These are phyloP conservation scores for Pyrrhia umbra DNA, from an alignment of 2,888 invertebrate genomes.

Conservation along the genomic window DNA sequence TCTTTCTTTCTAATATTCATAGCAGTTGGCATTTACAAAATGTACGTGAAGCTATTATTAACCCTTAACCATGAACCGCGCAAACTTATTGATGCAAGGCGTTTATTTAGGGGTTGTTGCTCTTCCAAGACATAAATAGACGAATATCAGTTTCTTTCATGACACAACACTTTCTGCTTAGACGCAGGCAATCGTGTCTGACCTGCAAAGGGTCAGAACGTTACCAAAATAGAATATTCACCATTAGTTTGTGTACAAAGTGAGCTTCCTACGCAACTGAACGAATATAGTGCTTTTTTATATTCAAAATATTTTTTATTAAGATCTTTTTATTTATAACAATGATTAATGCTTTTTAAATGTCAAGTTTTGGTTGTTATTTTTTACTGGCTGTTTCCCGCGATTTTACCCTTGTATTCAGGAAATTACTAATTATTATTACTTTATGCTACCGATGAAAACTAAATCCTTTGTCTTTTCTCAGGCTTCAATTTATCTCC, in stretches of 20 bases:
- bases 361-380: not conserved
- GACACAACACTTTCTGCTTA: constrained; percentile 21
- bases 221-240: constrained; percentile 32
- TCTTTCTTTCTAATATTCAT: not conserved
- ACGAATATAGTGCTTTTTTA: constrained; percentile 3
- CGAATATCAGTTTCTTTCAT: constrained; percentile 21
- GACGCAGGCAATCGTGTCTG: constrained; percentile 2
- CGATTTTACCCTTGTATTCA: no score
- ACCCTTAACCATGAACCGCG: not conserved
- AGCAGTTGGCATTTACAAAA: not conserved
- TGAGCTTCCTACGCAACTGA: constrained; percentile 5
- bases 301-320: not conserved
- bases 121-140: constrained; percentile 20
- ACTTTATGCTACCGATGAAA: no score
- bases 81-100: constrained; percentile 4
- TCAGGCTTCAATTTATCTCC: no score
- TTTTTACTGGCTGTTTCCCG: not conserved
- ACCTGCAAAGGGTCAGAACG: constrained; percentile 23
- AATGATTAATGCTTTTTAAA: constrained; percentile 2
- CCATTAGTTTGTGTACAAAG: constrained; percentile 2
- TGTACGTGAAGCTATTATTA: not conserved
- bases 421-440: no score
- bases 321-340: constrained; percentile 1
- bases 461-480: no score
- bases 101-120: constrained; percentile 11